Base-by-base conservation (phyloP, 2,888 invertebrate genomes). In the Neria commutata region DNA sequence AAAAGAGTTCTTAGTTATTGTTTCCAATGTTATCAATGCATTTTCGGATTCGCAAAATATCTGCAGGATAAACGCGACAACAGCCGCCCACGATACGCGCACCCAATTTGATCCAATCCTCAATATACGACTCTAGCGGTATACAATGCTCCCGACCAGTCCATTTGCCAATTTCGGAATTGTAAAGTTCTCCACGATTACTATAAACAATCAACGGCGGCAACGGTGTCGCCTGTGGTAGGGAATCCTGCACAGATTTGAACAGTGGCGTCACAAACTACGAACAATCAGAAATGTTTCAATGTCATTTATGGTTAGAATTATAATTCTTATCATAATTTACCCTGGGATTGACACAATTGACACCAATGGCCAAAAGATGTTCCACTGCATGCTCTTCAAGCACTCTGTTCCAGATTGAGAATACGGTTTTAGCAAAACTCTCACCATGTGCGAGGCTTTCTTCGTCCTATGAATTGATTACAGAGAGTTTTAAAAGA, bases 41-140 rank as follows among this genome's bases (percentile, higher is more conserved):
- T 70, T 86, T 85, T 61, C 88, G 85, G 71, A 94, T 91, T 69
- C 87, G 85, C 14, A 85, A 83, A 50, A 96, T 89, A 77, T 95
- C 94, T 0, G 88, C 85, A 4, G 94, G 91, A 72, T 89, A 89
- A 0, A 94, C 91, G 65, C 94, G 86, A 79, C 97, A 97, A 75
- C 97, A 97, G 0, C 97, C 96, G 45, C 97, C 96, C 23, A 97
- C 86, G 77, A 91, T 92, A 47, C 86, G 85, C 24, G 91, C 91
- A 0, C 95, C 95, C 42, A 90, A 80, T 53, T 88, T 84, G 54
- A 92, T 77, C 95, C 96, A 97, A 68, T 89, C 88, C 25, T 86
- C 85, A 11, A 94, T 86, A 74, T 88, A 91, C 23, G 86, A 84
- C 63, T 88, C 88, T 1, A 93, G 85, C 3, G 89, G 85, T 70